These are phyloP conservation scores for Eulemur albifrons DNA, from an alignment of 2,797 vertebrate species.

Conservation along the genomic window DNA sequence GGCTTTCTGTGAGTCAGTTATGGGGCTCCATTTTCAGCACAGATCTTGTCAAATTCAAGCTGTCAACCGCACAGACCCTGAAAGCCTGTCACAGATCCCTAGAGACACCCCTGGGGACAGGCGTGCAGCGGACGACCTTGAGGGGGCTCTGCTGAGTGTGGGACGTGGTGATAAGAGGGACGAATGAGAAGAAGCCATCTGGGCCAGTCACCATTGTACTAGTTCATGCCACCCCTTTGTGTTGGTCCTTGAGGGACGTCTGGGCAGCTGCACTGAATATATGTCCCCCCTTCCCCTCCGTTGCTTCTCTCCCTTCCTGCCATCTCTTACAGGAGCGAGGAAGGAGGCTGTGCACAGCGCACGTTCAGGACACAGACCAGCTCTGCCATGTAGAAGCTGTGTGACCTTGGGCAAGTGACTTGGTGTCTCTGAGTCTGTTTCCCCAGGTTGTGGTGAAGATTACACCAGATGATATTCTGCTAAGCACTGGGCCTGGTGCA, in stretches of 20 bases:
- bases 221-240: neutral
- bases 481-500: neutral
- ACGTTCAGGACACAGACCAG: neutral
- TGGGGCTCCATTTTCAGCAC: conserved; percentile 69
- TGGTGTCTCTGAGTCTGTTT: conserved; percentile 6
- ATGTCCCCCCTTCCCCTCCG: neutral
- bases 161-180: conserved; percentile 74
- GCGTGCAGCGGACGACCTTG: conserved; percentile 53
- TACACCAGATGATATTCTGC: neutral
- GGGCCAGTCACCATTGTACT: conserved; percentile 34
- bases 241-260: neutral
- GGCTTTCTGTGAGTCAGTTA: conserved; percentile 51
- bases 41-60: conserved; percentile 81
- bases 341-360: neutral
- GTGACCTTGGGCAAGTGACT: neutral
- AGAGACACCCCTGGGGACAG: conserved; percentile 62
- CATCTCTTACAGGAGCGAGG: neutral
- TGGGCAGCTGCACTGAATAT: neutral
- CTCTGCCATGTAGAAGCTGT: neutral
- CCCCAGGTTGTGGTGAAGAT: neutral
- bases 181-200: conserved; percentile 72
- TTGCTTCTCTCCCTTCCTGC: neutral
- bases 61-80: conserved; percentile 75
- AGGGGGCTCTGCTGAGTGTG: conserved; percentile 72
- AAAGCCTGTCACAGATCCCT: conserved; percentile 65